Evolutionary conservation across 2,888 invertebrate species (phyloP), one percentile per base, ranked within the genome.

Genomic region (Eueremaeus valkanovi): DNA sequence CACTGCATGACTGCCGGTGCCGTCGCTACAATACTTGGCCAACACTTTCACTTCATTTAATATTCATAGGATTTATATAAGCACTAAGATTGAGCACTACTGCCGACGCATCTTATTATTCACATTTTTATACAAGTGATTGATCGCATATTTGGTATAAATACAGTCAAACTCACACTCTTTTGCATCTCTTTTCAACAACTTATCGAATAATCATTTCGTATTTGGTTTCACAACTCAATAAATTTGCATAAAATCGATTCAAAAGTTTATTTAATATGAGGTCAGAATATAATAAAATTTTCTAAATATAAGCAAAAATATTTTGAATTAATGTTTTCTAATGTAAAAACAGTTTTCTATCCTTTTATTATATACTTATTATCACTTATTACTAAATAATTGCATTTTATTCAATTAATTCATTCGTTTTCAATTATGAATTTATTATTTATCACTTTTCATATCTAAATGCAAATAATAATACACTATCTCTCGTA

Each of bases 51-150:
- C 61, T 24, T 63, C 63, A 63, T 63, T 63, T 42, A 1, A 24
- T 68, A 68, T 68, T 68, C 68, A 68, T 68, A 21, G 68, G 68
- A 68, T 68, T 68, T 68, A 68, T 68, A 68, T 68, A 36, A 33
- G 68, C 68, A 40, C 68, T 36, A 40, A 63, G 33, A 63, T 68
- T 68, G 40, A 68, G 42, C 68, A 55, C 55, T 55, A 55, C 27
- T 55, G 9, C 27, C 27, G 18, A 3, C 9, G 61, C 31, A 63
- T 63, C 33, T 31, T 16, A 36, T 68, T 36, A 68, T 68, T 18
- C 24, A 18, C 31, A n/a, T 63, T 63, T 63, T 29, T 61, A 61
- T 33, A n/a, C 40, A 18, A 24, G 40, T 68, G 68, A 68, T 68
- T 36, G 68, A 68, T 68, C 16, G 68, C 68, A 36, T 61, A 61